Conservation (phyloP, 2,888 invertebrate genomes). For the Apoda limacodes region DNA sequence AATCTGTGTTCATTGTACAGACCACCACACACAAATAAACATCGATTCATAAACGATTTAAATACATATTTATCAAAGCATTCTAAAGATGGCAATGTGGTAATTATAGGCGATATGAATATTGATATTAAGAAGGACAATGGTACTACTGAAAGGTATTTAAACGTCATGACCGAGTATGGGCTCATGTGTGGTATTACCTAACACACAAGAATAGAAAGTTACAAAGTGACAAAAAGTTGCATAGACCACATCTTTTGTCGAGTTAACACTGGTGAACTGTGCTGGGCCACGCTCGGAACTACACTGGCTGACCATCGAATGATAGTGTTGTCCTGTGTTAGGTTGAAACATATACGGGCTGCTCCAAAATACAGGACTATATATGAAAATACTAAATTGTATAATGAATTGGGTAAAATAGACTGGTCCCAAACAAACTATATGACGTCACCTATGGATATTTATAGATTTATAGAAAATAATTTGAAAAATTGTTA, state of each 20-base stretch:
- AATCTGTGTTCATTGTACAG: constrained; percentile 3
- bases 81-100: no score
- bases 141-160: constrained; percentile 2
- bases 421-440: constrained; percentile 1
- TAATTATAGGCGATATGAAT: constrained; percentile 4
- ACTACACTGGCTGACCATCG: no score
- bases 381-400: no score
- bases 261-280: no score
- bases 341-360: no score
- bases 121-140: constrained; percentile 3
- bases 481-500: background rate
- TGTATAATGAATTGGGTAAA: constrained; percentile 2
- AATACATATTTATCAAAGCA: no score
- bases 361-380: no score
- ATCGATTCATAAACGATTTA: constrained; percentile 3
- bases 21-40: constrained; percentile 2
- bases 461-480: background rate
- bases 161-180: constrained; percentile 4
- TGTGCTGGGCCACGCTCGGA: no score
- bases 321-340: no score
- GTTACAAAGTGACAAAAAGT: no score
- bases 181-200: constrained; percentile 6
- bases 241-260: no score
- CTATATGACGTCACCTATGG: background rate
- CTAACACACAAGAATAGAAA: constrained; percentile 5